Evolutionary conservation across 2,888 invertebrate species (phyloP), one percentile per base, ranked within the genome.

Genomic region (Noctua janthe): DNA sequence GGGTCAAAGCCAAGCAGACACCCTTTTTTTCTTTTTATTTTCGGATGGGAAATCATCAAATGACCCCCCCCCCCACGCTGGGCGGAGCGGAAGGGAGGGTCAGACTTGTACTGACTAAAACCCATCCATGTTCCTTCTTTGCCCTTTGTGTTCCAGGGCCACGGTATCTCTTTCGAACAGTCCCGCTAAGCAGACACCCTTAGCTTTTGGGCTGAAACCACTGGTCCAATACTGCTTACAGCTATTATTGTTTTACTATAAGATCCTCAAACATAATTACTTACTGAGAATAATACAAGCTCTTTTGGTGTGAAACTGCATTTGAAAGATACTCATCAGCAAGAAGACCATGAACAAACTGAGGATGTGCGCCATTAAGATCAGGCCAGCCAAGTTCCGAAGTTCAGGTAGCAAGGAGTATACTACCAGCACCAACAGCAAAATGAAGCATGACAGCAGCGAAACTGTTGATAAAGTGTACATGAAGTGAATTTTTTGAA

Each of bases 301-400:
- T 0, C 0, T 0, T 1, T 2, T 10, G 0, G 54, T 13, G 23
- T 91, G 87, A 0, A 47, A 1, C 0, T 76, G 70, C 3, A 92
- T 62, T 56, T 95, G 94, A 10, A 95, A 89, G 4, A 91, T 64
- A 6, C 90, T 91, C 2, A 95, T 83, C 3, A 92, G 77, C 1
- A 94, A 47, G 84, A 95, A 94, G 0, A 93, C 93, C 43, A 87
- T 86, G 1, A 95, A 87, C 20, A 94, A 87, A 74, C 94, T 93
- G 35, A 88, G 88, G 17, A 94, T 93, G 73, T 95, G 95, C 0
- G 94, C 93, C 93, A 95, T 95, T 54, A 95, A 88, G 39, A 95
- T 93, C 87, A 91, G 71, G 0, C 95, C 95, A 23, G 92, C 91
- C 11, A 95, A 85, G 78, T 94, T 95, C 78, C 92, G 90, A 1